Evolutionary conservation across 2,888 invertebrate species (phyloP), one percentile per base, ranked within the genome.

Genomic region (Gortyna flavago): DNA sequence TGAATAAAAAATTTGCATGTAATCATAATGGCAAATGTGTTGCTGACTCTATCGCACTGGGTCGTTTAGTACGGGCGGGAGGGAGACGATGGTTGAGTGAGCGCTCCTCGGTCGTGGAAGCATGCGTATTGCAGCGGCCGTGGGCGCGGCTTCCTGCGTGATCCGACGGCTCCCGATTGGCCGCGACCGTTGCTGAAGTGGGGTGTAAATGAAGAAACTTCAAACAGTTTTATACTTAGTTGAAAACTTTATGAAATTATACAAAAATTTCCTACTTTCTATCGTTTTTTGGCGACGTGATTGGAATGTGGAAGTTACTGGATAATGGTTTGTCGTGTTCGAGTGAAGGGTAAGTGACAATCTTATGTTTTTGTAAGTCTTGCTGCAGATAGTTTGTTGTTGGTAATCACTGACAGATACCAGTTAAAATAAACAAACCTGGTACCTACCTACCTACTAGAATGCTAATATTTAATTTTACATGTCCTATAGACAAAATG

Each of bases 1-100:
- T 95, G 94, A 95, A 95, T 94, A 94, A 95, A 94, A 95, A 95
- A 95, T 94, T 95, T 95, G 94, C 96, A 96, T 96, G 92, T 94
- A 90, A 94, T 94, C 90, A 92, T 93, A 92, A 93, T 92, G 91
- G 92, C 92, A 93, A 93, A 91, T 90, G 83, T 85, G 82, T 82
- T 88, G 78, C 93, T 84, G 88, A 95, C 95, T 88, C 89, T 91
- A 65, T 93, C 93, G 78, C 88, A 82, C 92, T 4, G 61, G 29
- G 9, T 41, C 11, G 38, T 83, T 79, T 81, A 51, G 79, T 87
- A 88, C 91, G 83, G 38, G 93, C 83, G 91, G 83, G 93, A 96
- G 90, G 61, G 93, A 92, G 96, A 95, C 88, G 81, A 90, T 85
- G 79, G 83, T 88, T 86, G 85, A 82, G 85, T 77, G 88, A 87